Evolutionary conservation across 2,888 invertebrate genomes (phyloP).

Genomic region (Agrochola macilenta): DNA sequence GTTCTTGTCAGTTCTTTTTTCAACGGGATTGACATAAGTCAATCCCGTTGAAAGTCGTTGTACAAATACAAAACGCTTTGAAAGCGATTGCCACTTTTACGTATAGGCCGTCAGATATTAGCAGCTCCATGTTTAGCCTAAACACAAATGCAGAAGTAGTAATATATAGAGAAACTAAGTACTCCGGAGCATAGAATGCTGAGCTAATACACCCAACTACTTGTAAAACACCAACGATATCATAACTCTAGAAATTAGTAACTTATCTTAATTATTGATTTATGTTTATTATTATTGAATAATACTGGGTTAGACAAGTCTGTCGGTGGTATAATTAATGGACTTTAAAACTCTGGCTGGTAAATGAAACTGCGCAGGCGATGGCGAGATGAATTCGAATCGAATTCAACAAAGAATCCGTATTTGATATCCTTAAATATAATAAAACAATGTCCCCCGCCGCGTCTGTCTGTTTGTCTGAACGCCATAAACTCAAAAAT

Average conservation of each 20-base stretch:
- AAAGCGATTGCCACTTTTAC: neutral
- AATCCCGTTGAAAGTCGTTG: no score
- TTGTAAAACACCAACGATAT: conserved; percentile 46
- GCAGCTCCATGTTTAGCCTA: neutral
- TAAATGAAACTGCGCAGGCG: conserved; percentile 19
- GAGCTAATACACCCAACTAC: conserved; percentile 2
- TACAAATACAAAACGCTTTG: neutral
- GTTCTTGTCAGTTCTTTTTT: no score
- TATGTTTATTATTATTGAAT: conserved; percentile 59
- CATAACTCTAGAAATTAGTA: conserved; percentile 58
- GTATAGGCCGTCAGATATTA: no score
- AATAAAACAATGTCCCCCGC: no score
- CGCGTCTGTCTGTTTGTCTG: no score
- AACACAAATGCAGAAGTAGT: conserved; percentile 6
- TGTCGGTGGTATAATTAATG: conserved; percentile 48
- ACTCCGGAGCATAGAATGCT: neutral
- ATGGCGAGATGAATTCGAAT: neutral
- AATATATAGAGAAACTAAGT: neutral
- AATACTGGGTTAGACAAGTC: conserved; percentile 46
- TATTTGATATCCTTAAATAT: neutral
- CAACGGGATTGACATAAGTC: no score
- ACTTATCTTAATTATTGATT: conserved; percentile 63
- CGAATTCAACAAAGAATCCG: neutral
- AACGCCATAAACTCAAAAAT: no score
- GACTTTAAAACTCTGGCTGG: conserved; percentile 21